Conservation (phyloP, 1,140 invertebrate genomes). For the Planococcus citri region DNA sequence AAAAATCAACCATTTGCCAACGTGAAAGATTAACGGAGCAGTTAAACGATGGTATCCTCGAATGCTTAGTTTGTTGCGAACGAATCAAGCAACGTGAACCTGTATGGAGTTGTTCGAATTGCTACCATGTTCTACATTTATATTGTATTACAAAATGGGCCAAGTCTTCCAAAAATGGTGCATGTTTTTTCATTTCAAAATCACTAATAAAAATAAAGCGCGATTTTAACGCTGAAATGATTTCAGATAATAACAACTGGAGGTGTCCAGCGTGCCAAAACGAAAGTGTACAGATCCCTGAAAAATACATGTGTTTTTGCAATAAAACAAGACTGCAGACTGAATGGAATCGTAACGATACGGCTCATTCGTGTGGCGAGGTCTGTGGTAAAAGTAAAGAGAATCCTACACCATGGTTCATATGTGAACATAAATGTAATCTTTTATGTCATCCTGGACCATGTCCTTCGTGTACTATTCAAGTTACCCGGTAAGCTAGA, state of each 20-base stretch:
- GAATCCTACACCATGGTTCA: conserved; percentile 29
- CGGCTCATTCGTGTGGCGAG: conserved; percentile 81
- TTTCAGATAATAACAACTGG: conserved; percentile 46
- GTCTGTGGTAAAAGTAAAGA: conserved; percentile 54
- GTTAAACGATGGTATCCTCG: conserved; percentile 58
- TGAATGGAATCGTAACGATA: conserved; percentile 46
- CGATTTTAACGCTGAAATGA: not conserved
- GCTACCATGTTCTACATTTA: conserved; percentile 83
- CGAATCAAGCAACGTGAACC: conserved; percentile 58
- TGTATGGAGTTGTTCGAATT: conserved; percentile 81
- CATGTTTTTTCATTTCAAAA: conserved; percentile 26
- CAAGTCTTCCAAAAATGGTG: conserved; percentile 57
- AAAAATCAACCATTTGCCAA: conserved; percentile 35
- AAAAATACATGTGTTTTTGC: conserved; percentile 71
- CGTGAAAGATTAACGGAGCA: conserved; percentile 68
- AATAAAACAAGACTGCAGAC: conserved; percentile 42
- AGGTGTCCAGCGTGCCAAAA: conserved; percentile 85
- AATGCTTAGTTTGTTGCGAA: conserved; percentile 90
- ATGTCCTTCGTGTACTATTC: conserved; percentile 50
- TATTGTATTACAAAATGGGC: conserved; percentile 86
- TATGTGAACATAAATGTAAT: conserved; percentile 71
- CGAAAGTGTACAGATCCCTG: conserved; percentile 49
- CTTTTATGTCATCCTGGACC: conserved; percentile 83
- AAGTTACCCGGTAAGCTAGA: conserved; percentile 38
- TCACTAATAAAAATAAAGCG: not conserved